phyloP scores from a whole-genome alignment of 1,140 invertebrate species.

The Procambarus clarkii region DNA sequence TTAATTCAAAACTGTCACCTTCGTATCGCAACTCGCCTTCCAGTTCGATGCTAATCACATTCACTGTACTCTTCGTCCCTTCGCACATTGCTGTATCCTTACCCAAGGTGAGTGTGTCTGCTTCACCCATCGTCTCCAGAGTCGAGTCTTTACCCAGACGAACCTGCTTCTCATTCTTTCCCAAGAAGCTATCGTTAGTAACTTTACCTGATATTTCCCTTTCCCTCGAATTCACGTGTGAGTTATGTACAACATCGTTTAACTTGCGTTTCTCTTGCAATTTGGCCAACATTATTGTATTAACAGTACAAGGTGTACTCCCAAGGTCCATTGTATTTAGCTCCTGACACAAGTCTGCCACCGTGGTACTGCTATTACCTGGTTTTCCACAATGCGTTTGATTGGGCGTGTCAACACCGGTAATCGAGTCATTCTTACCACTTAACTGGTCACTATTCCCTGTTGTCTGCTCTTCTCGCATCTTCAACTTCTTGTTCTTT shows the following conservation, averaged over 20 bases:
- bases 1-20: background rate
- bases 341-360: too few relatives aligned
- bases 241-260: too few relatives aligned
- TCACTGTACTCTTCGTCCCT: background rate
- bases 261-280: too few relatives aligned
- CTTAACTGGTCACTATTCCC: background rate
- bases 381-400: too few relatives aligned
- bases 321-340: too few relatives aligned
- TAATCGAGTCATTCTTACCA: background rate
- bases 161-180: background rate
- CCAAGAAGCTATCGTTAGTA: background rate
- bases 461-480: background rate
- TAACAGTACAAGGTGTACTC: too few relatives aligned
- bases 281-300: too few relatives aligned
- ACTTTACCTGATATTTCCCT: background rate
- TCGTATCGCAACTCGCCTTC: conserved; percentile 17
- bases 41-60: conserved; percentile 30
- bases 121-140: background rate
- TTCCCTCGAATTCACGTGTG: too few relatives aligned
- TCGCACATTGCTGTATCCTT: background rate
- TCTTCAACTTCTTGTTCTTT: conserved; percentile 35
- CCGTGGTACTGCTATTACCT: too few relatives aligned
- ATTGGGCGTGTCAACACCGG: background rate
- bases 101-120: background rate
- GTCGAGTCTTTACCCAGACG: background rate